A percentile compares a stretch with the other conserved stretches of the same genome.
These are phyloP conservation scores for Aquatica leii DNA, from an alignment of 2,888 invertebrate species.

Conservation along the genomic window DNA sequence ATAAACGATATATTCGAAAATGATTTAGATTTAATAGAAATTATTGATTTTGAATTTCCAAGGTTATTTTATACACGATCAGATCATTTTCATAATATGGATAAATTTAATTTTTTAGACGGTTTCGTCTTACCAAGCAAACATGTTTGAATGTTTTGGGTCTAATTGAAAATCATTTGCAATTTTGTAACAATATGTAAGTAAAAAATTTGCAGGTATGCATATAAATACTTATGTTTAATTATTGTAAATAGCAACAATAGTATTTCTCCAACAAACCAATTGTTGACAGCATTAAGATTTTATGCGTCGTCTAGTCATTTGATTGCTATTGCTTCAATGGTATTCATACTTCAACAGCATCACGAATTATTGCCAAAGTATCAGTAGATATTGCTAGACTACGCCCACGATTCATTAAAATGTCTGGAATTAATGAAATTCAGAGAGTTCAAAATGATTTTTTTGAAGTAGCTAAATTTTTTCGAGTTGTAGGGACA, in stretches of 20 bases:
- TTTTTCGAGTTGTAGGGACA: constrained; percentile 44
- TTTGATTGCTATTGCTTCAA: constrained; percentile 32
- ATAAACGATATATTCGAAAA: not conserved
- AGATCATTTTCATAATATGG: constrained; percentile 10
- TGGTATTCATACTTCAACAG: constrained; percentile 38
- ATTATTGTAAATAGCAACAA: constrained; percentile 32
- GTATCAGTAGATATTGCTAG: constrained; percentile 40
- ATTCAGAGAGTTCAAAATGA: constrained; percentile 24
- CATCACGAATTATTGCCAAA: constrained; percentile 34
- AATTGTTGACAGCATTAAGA: constrained; percentile 35
- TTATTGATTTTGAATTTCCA: not conserved
- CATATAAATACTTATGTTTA: too few relatives aligned
- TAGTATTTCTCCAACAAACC: constrained; percentile 36
- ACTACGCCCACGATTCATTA: constrained; percentile 28
- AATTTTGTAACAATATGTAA: constrained; percentile 4
- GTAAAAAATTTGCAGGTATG: too few relatives aligned
- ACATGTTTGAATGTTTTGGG: not conserved
- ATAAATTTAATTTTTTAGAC: not conserved
- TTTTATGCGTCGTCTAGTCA: constrained; percentile 33
- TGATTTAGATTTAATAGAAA: not conserved
- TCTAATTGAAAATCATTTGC: not conserved
- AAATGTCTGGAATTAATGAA: constrained; percentile 36
- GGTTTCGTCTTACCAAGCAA: constrained; percentile 8
- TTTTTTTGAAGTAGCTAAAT: constrained; percentile 41
- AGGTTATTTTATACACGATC: not conserved